Conservation (phyloP, 1,140 invertebrate genomes). For the Varroa destructor region DNA sequence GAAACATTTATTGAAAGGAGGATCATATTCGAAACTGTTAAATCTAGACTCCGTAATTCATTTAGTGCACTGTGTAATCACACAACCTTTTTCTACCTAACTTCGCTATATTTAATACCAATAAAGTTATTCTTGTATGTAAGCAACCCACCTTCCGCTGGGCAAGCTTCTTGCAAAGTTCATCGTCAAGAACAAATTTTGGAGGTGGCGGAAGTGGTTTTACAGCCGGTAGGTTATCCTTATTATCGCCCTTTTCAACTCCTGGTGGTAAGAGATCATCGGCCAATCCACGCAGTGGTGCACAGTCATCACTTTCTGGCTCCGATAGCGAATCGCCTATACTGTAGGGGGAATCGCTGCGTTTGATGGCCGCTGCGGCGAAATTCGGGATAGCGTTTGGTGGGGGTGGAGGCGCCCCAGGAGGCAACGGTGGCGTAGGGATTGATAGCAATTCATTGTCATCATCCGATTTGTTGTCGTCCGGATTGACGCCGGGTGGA, state of each 20-base stretch:
- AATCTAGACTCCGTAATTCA: too few species aligned
- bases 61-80: too few species aligned
- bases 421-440: not conserved
- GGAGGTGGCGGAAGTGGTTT: conserved; percentile 1
- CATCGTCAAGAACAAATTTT: not conserved
- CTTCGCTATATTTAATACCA: too few species aligned
- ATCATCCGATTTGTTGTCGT: conserved; percentile 11
- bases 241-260: not conserved
- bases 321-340: conserved; percentile 11
- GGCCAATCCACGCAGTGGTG: not conserved
- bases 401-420: conserved; percentile 2
- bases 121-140: too few species aligned
- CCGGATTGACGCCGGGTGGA: conserved; percentile 4
- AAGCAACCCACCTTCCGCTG: not conserved
- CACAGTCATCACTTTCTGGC: conserved; percentile 1
- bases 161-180: conserved; percentile 1
- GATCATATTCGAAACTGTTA: too few species aligned
- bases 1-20: too few species aligned
- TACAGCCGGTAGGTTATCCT: too few species aligned
- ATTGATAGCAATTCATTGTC: not conserved
- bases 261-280: conserved; percentile 3
- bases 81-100: too few species aligned
- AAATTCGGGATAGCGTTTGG: not conserved
- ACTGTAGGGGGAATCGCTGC: conserved; percentile 15
- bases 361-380: too few species aligned